Base-by-base conservation (phyloP, 2,888 invertebrate species). In the Bembecia ichneumoniformis region DNA sequence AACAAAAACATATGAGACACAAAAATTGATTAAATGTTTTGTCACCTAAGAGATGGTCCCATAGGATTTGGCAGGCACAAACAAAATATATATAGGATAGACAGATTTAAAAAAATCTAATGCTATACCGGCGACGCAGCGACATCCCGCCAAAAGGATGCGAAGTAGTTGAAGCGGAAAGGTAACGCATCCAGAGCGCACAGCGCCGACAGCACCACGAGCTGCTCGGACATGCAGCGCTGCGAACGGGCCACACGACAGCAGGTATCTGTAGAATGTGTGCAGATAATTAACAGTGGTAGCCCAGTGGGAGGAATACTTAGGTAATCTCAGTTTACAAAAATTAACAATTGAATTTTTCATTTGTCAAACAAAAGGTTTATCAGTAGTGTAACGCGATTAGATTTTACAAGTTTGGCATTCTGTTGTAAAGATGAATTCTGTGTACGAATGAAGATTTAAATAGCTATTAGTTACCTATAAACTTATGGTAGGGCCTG, bases 181-280 rank as follows among this genome's bases (percentile, higher is more conserved):
- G 96, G 95, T 44, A 95, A 94, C 47, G 93, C 96, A 83, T 98
- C 97, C 58, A 95, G 93, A 52, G 96, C 97, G 48, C 97, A 93
- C 89, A 96, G 91, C 50, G 95, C 94, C 70, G 96, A 95, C 57
- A 97, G 84, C 68, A 93, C 92, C 53, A 97, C 93, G 58, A 97
- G 88, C 49, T 94, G 92, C 66, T 96, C 95, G 48, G 94, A 94
- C 80, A 97, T 91, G 64, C 93, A 93, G 65, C 96, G 94, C 63
- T 95, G 93, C 70, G 94, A 94, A 54, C 97, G 94, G 52, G 97
- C 96, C 68, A 97, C 91, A 44, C 97, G 91, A 78, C 96, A 94
- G 87, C 86, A 86, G 49, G 83, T 82, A 55, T 86, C 86, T 84
- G 62, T 9, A 11, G 20, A 28, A 9, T 28, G 28, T 9, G 28